A percentile compares a stretch with the other conserved stretches of the same genome.
Conservation (phyloP, 2,888 invertebrate species). For the Cryptosula pallasiana region DNA sequence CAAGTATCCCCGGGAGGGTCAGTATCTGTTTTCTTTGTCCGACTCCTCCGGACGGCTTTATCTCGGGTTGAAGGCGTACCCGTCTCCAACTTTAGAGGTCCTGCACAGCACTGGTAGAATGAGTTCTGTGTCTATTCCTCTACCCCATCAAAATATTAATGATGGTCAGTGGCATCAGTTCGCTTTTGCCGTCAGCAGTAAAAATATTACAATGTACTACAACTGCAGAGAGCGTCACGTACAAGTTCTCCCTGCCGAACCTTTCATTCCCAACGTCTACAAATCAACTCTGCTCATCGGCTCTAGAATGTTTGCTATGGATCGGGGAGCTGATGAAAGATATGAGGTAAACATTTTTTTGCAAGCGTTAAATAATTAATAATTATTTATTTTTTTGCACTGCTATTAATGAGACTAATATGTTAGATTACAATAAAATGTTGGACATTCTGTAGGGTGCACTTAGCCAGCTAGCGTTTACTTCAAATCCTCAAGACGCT, state of each 20-base stretch:
- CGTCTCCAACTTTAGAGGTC: constrained; percentile 22
- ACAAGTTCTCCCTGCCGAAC: not conserved
- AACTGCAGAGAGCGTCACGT: not conserved
- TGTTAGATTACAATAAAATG: no score
- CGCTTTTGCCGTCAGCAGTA: constrained; percentile 3
- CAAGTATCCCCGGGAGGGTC: constrained; percentile 16
- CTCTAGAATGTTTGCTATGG: constrained; percentile 19
- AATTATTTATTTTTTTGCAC: no score
- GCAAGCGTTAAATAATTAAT: no score
- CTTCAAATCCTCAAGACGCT: constrained; percentile 12
- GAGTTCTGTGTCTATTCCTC: constrained; percentile 13
- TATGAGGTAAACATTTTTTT: constrained; percentile 6
- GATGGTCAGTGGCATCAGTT: constrained; percentile 24
- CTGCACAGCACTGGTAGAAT: constrained; percentile 9
- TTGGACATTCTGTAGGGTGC: no score
- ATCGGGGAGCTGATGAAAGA: constrained; percentile 22
- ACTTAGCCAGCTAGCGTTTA: constrained; percentile 19
- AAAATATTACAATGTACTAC: constrained; percentile 19
- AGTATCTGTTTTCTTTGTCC: constrained; percentile 19
- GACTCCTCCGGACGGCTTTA: constrained; percentile 19
- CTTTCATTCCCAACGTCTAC: constrained; percentile 20
- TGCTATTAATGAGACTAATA: no score
- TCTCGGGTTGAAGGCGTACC: constrained; percentile 22
- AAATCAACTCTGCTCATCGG: constrained; percentile 7
- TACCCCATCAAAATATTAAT: constrained; percentile 18